These are phyloP conservation scores for Plusia festucae DNA, from an alignment of 2,888 invertebrate species.

Conservation along the genomic window DNA sequence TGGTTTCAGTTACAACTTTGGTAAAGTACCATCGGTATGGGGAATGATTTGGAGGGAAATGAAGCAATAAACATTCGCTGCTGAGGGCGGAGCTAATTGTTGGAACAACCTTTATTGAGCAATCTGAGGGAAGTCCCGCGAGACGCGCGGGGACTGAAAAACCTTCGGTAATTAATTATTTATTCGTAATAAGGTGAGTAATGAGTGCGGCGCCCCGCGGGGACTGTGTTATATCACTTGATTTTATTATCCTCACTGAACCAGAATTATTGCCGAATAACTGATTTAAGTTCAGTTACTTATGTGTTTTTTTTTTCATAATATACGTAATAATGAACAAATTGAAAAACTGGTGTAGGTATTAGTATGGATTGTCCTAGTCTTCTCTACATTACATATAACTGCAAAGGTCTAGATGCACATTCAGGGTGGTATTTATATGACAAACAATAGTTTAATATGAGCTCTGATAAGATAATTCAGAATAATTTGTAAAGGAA, in stretches of 20 bases:
- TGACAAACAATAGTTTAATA: too few relatives aligned
- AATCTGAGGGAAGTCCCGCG: constrained; percentile 20
- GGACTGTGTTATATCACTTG: not conserved
- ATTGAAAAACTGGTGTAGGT: too few relatives aligned
- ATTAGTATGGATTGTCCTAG: too few relatives aligned
- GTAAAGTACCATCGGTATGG: constrained; percentile 7
- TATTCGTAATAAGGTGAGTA: constrained; percentile 1
- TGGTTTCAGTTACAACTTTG: constrained; percentile 9
- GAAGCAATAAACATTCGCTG: constrained; percentile 30
- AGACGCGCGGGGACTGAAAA: not conserved
- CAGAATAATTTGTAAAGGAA: too few relatives aligned
- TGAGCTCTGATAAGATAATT: too few relatives aligned
- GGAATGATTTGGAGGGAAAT: constrained; percentile 20
- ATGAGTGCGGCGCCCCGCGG: not conserved
- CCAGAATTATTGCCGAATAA: not conserved
- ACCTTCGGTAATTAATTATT: not conserved
- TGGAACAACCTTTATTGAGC: constrained; percentile 43
- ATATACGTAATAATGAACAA: too few relatives aligned
- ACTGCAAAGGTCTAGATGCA: too few relatives aligned
- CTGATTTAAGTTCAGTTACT: too few relatives aligned
- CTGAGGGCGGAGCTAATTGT: constrained; percentile 30
- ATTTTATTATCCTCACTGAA: not conserved
- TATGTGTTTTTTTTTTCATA: too few relatives aligned
- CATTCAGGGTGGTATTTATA: too few relatives aligned
- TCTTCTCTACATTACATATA: too few relatives aligned